Evolutionary conservation across 2,113 vertebrate genomes (phyloP).

Genomic region (Ictalurus furcatus): DNA sequence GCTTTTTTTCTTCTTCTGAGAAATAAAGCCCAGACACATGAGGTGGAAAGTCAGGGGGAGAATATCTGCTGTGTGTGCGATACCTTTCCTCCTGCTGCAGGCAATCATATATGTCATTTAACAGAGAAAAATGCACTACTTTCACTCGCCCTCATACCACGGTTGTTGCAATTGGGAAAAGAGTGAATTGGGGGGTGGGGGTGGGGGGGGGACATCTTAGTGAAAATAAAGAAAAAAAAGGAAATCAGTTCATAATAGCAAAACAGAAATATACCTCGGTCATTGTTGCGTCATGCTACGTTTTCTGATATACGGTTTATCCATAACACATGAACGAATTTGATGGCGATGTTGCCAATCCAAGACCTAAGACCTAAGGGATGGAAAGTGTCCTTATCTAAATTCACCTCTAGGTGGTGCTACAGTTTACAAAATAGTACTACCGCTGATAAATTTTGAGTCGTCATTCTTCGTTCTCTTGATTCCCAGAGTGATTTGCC

Average conservation of each 20-base stretch:
- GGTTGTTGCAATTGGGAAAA: neutral
- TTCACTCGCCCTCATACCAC: neutral
- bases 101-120: constrained; percentile 26
- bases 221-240: neutral
- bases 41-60: neutral
- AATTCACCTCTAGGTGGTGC: neutral
- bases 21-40: neutral
- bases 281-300: fast-evolving
- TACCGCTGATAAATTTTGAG: neutral
- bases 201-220: too few species aligned
- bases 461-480: neutral
- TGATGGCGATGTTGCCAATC: neutral
- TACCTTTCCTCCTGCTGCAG: constrained; percentile 11
- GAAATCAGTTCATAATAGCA: neutral
- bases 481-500: neutral
- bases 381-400: neutral
- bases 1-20: neutral
- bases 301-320: neutral
- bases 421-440: neutral
- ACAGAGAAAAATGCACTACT: neutral
- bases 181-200: too few species aligned
- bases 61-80: neutral
- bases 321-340: too few species aligned
- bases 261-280: neutral
- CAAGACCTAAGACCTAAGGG: neutral